Base-by-base conservation (phyloP, 2,888 invertebrate species). In the Leptinotarsa juncta region DNA sequence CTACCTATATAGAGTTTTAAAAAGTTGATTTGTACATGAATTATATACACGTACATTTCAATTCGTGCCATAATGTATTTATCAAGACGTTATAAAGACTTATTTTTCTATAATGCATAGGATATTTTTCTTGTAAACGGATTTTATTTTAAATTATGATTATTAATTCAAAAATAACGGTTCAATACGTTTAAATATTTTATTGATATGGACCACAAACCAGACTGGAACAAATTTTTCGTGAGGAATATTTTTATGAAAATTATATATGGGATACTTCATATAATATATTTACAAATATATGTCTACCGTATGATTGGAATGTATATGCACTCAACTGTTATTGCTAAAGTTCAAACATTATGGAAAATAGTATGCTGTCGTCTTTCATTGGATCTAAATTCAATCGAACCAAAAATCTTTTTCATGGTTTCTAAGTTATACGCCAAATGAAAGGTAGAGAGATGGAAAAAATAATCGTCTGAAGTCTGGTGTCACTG, bases 81-180 rank as follows among this genome's bases (percentile, higher is more conserved):
- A 53, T 53, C 18, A 53, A 18, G 53, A 53, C 53, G 18, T 53
- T 53, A 12, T n/a, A 26, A 65, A 65, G 42, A 65, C 65, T 65
- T 15, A 65, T 65, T 65, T 65, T 65, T 65, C 26, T 48, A 65
- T 42, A 42, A 10, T 0, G 42, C 42, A 10, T 42, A 42, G 42
- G 42, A 42, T 42, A 10, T 42, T 42, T 42, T 42, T 42, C 32
- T 42, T 42, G 10, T 42, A 42, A 42, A 42, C 42, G 3, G 20
- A 16, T n/a, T 53, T 53, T n/a, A 53, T n/a, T 65, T 20, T 4
- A 16, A 42, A 26, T 42, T 15, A 5, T 15, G 32, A 12, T 20
- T 65, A 65, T 26, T 23, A 20, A 26, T 53, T 53, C 12, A 18
- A 18, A 53, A 12, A 18, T 18, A 18, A 53, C n/a, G 4, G 53